phyloP scores from a whole-genome alignment of 2,113 vertebrate genomes.

The Pachycephala philippinensis region DNA sequence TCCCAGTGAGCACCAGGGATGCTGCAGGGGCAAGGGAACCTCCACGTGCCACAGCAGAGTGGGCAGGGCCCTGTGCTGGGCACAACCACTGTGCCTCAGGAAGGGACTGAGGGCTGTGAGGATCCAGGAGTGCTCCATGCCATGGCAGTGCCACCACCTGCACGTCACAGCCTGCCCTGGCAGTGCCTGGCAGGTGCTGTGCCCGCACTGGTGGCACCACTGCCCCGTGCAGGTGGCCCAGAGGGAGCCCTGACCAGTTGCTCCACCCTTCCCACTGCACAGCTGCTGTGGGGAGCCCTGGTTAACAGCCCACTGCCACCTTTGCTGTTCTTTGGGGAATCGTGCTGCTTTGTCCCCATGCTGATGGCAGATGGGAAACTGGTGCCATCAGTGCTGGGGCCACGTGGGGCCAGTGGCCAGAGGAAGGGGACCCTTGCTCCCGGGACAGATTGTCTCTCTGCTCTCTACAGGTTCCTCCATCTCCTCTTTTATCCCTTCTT shows the following conservation, averaged over 20 bases:
- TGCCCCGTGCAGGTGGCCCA: accelerated
- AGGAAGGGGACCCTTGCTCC: not conserved
- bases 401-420: not conserved
- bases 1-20: accelerated
- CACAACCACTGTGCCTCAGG: accelerated
- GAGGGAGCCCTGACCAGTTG: not conserved
- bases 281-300: not conserved
- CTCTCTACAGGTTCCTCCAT: constrained; percentile 33
- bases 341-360: not conserved
- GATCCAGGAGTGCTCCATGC: accelerated
- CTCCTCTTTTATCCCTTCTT: constrained; percentile 53
- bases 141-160: accelerated
- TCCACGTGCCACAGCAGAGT: accelerated
- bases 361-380: not conserved
- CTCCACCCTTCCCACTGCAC: accelerated
- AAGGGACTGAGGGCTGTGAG: not conserved
- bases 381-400: not conserved
- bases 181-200: not conserved
- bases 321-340: not conserved
- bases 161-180: not conserved
- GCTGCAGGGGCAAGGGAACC: accelerated
- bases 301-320: not conserved
- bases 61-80: not conserved
- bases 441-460: not conserved
- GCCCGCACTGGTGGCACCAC: accelerated